Evolutionary conservation across 2,113 vertebrate species (phyloP).

Genomic region (Tragelaphus scriptus): DNA sequence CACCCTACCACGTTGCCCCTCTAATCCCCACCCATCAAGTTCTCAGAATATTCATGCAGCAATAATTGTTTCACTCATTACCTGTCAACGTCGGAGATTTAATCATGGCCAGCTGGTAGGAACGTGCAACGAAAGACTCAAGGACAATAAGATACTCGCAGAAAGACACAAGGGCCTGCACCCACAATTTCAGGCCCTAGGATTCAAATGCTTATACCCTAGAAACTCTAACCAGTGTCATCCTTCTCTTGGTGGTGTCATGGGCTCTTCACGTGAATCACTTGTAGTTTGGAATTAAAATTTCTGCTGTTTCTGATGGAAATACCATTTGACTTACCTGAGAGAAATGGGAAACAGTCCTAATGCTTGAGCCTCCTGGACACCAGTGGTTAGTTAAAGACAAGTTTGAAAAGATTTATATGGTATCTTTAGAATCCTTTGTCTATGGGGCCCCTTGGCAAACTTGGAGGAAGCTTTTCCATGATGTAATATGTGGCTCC

Average conservation of each 20-base stretch:
- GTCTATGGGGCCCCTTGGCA: neutral
- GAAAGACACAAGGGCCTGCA: neutral
- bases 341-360: neutral
- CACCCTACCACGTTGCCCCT: neutral
- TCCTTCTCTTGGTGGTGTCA: neutral
- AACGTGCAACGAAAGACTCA: neutral
- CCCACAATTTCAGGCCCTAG: neutral
- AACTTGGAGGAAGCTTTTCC: neutral
- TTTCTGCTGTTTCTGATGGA: neutral
- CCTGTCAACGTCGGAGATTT: slow-evolving; percentile 36
- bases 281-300: neutral
- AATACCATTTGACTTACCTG: neutral
- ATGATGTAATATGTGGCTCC: neutral
- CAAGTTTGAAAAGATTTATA: neutral
- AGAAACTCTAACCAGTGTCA: neutral
- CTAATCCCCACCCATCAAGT: slow-evolving; percentile 2
- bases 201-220: neutral
- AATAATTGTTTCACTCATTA: neutral
- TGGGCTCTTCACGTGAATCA: neutral
- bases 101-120: neutral
- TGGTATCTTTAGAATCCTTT: neutral
- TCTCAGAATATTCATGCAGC: slow-evolving; percentile 17
- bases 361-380: neutral
- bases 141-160: neutral
- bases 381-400: neutral